Evolutionary conservation across 2,113 vertebrate species (phyloP), one percentile per base, ranked within the genome.

Genomic region (Lathamus discolor): DNA sequence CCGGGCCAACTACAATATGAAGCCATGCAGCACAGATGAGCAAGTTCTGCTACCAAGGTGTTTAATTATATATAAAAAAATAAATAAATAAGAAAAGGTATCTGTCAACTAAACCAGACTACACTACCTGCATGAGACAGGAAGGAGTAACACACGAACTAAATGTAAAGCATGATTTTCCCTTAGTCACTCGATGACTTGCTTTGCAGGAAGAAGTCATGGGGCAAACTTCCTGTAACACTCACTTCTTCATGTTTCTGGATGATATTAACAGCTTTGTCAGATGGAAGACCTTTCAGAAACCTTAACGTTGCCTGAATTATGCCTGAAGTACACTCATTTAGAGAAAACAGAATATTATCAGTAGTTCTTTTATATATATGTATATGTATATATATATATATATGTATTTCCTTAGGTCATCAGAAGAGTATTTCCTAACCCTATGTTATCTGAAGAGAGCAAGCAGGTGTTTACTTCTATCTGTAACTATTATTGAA

Each of bases 161-260:
- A 23, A 41, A 54, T 3, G 14, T 49, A 28, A 67, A 48, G 41
- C 31, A 7, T 48, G 63, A 64, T 78, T 92, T 91, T 82, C 57
- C 82, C 83, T 96, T 72, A 95, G 95, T 96, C 96, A 96, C 61
- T 35, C 46, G 48, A 85, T 95, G 83, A 96, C 68, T 81, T 20
- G 43, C 67, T 63, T 83, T n/a, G 54, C 94, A 91, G 89, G 84
- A 95, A 93, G 82, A 92, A 91, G 59, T 64, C 67, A 90, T 33
- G 78, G 88, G 49, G 75, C 91, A 93, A 69, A 43, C 59, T 96
- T 97, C 92, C 91, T 74, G 78, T 64, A 91, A 76, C 9, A 27
- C 67, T 67, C 69, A 35, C 17, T 31, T 67, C 44, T 39, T 70
- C 4, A 0, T 15, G 61, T 77, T 83, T 78, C 55, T 52, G 24